Percentiles rank a stretch among this genome's conserved stretches.
phyloP scores from a whole-genome alignment of 2,888 invertebrate genomes.

The Scaptomyza flava region DNA sequence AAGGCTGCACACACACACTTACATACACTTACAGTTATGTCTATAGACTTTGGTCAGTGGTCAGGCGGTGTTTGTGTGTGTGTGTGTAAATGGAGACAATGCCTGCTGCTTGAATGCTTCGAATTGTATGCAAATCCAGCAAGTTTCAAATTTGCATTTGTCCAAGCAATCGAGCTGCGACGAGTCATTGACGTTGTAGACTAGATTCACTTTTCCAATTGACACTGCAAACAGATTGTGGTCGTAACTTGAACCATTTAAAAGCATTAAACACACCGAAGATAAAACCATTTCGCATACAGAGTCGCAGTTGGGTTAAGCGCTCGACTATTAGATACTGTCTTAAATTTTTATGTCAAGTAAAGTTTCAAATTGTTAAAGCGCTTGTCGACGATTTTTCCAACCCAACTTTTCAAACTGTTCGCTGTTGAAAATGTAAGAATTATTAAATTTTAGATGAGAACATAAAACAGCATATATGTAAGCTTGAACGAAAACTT shows the following conservation, averaged over 20 bases:
- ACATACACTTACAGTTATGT: constrained; percentile 14
- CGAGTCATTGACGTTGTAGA: constrained; percentile 43
- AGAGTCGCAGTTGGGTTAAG: background rate
- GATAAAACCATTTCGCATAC: background rate
- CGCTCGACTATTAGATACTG: background rate
- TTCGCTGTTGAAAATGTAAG: no score
- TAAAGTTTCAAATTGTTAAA: background rate
- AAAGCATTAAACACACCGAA: constrained; percentile 26
- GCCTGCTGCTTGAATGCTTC: constrained; percentile 37
- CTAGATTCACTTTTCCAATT: constrained; percentile 73
- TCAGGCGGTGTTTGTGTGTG: constrained; percentile 4
- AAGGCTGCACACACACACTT: constrained; percentile 18
- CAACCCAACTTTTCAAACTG: background rate
- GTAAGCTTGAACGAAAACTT: no score
- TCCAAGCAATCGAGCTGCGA: constrained; percentile 37
- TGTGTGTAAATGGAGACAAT: constrained; percentile 12
- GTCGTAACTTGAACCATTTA: constrained; percentile 62
- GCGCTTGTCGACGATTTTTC: no score
- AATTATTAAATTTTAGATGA: no score
- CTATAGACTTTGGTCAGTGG: constrained; percentile 5
- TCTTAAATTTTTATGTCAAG: background rate
- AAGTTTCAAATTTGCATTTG: constrained; percentile 66
- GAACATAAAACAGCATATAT: no score
- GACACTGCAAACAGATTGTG: constrained; percentile 75
- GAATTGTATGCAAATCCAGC: constrained; percentile 60